Evolutionary conservation across 2,888 invertebrate species (phyloP), one percentile per base, ranked within the genome.

Genomic region (Blastobasis adustella): DNA sequence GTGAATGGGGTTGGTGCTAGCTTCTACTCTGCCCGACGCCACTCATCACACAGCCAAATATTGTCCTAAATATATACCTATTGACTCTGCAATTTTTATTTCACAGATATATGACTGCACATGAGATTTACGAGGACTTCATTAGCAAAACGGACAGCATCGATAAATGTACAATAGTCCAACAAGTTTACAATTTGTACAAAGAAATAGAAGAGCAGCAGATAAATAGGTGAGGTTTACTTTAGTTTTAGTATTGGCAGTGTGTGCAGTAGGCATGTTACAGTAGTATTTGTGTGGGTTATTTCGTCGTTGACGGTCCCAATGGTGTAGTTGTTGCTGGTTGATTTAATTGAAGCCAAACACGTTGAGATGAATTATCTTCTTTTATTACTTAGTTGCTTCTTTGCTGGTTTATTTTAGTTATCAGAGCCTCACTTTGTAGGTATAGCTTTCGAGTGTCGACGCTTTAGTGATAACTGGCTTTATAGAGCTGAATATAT

Each of bases 21-120:
- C 1, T 8, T 1, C 41, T 40, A 40, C 41, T 9, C 9, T 8
- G 9, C 7, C 7, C 41, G 41, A 3, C 41, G n/a, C 7, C 4
- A 40, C 9, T 9, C 41, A 40, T 40, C 23, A 23, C 23, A 23
- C 23, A n/a, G 23, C 23, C 5, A 42, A 42, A 9, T 8, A 42
- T 6, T 42, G 6, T 5, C n/a, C n/a, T n/a, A 9, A 7, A 42
- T 10, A 45, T 45, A 10, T 4, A 5, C 46, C 38, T 38, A 46
- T 37, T 37, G n/a, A 9, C 38, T 23, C 5, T 46, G 46, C 9
- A 37, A 9, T 38, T 8, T 46, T 46, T 37, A 10, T 23, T 23
- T 23, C 23, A 10, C 62, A 86, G 86, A 43, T 86, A 82, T 55
- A 52, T 76, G 4, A 52, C 63, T 7, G 83, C 85, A 1, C 74